phyloP scores from a whole-genome alignment of 2,888 invertebrate species.

The Chymomyza caudatula region DNA sequence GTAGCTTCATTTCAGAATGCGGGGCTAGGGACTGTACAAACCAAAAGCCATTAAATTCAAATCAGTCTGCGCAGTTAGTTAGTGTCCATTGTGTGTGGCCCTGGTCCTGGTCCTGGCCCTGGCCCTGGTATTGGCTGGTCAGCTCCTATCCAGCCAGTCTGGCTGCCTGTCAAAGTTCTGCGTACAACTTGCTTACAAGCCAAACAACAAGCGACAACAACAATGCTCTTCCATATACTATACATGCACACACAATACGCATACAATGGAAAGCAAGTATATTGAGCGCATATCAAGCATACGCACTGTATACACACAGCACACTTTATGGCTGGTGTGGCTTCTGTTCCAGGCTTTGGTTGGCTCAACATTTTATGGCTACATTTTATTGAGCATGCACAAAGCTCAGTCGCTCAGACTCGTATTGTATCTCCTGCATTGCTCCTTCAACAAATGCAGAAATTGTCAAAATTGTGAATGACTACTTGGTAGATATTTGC shows the following conservation, averaged over 20 bases:
- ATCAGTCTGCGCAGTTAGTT: constrained; percentile 65
- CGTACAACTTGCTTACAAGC: not conserved
- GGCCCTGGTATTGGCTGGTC: constrained; percentile 15
- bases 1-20: not conserved
- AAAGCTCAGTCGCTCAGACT: not conserved
- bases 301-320: constrained; percentile 38
- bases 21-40: not conserved
- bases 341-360: constrained; percentile 26
- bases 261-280: not conserved
- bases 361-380: constrained; percentile 33
- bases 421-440: not conserved
- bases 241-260: not conserved
- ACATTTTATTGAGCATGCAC: constrained; percentile 61
- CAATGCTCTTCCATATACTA: not conserved
- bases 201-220: constrained; percentile 6
- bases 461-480: constrained; percentile 51
- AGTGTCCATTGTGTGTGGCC: constrained; percentile 58
- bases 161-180: not conserved
- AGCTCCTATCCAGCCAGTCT: constrained; percentile 3
- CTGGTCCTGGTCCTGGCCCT: not conserved
- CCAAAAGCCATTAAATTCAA: constrained; percentile 58
- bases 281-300: constrained; percentile 44
- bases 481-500: not conserved
- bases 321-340: constrained; percentile 31
- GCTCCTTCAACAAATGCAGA: constrained; percentile 29